Evolutionary conservation across 2,888 invertebrate genomes (phyloP), one percentile per base, ranked within the genome.

Genomic region (Ornithoptera priamus): DNA sequence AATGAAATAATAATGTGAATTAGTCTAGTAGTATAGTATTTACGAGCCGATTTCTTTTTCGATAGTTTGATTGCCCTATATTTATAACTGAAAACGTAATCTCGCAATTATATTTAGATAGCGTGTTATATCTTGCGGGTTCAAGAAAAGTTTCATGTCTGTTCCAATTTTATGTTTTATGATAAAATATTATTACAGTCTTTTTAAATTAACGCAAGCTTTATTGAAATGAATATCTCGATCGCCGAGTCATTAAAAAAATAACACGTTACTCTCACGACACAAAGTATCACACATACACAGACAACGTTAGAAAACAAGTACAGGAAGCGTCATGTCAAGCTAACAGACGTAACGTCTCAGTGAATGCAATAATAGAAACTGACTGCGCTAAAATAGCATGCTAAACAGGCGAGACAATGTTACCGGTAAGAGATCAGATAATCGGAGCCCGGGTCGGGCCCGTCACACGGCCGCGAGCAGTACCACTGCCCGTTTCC

Each of bases 401-500:
- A 67, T 67, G 70, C 63, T 67, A 67, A 70, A 63, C 59, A 70
- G 66, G 50, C 66, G 53, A 66, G 70, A 70, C 65, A 69, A 65
- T 67, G 70, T 63, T 59, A 53, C 39, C 62, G 53, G 62, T 66
- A 56, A 72, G 72, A 72, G 75, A 78, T 79, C 76, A 75, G 78
- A 79, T 77, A 77, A 72, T 72, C 68, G 68, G 68, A 69, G 68
- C 66, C 57, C 78, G 85, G 88, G 86, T 87, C 87, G 85, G 83
- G 80, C 82, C 73, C 75, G 78, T 80, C 81, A 80, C 78, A 79
- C 81, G 82, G 81, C 86, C 85, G 84, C 85, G 87, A 86, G 86
- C 85, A 85, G 77, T 78, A 78, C 81, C 82, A 80, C 83, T 78
- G 85, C 83, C 69, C 69, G 69, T 69, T 69, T 81, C 77, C 80